Percentiles rank a stretch among this genome's conserved stretches.
Evolutionary conservation across 2,888 invertebrate genomes (phyloP).

Genomic region (Galerucella nymphaeae): DNA sequence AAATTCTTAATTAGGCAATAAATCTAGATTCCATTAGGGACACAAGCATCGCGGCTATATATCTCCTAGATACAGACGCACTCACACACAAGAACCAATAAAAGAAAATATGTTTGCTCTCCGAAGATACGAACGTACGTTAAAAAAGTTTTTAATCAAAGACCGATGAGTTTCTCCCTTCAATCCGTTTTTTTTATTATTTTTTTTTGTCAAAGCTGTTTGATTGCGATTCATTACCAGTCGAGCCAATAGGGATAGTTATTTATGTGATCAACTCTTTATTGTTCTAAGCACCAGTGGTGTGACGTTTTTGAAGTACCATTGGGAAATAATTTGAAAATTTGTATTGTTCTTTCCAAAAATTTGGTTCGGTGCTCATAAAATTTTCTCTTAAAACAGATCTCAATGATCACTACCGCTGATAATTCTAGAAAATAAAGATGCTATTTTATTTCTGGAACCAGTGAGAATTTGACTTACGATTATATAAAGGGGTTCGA

Average conservation of each 20-base stretch:
- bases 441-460: no score
- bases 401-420: no score
- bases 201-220: slow-evolving; percentile 27
- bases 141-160: slow-evolving; percentile 39
- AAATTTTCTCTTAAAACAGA: no score
- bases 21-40: slow-evolving; percentile 22
- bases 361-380: no score
- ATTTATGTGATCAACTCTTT: slow-evolving; percentile 38
- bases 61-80: slow-evolving; percentile 21
- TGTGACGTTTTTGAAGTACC: not conserved
- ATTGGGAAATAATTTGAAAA: not conserved
- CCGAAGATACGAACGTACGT: slow-evolving; percentile 17
- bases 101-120: slow-evolving; percentile 26
- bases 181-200: slow-evolving; percentile 18
- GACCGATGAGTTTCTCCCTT: slow-evolving; percentile 27
- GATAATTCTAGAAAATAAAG: no score
- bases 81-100: slow-evolving; percentile 15
- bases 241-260: slow-evolving; percentile 26
- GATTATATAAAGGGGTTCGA: no score
- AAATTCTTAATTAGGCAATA: slow-evolving; percentile 31
- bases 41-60: slow-evolving; percentile 12
- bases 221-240: slow-evolving; percentile 37
- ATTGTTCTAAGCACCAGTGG: slow-evolving; percentile 21
- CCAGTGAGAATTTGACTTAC: no score
- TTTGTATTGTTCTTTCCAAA: not conserved